These are phyloP conservation scores for Pseudorectes ferrugineus DNA, from an alignment of 2,113 vertebrate species.

Conservation along the genomic window DNA sequence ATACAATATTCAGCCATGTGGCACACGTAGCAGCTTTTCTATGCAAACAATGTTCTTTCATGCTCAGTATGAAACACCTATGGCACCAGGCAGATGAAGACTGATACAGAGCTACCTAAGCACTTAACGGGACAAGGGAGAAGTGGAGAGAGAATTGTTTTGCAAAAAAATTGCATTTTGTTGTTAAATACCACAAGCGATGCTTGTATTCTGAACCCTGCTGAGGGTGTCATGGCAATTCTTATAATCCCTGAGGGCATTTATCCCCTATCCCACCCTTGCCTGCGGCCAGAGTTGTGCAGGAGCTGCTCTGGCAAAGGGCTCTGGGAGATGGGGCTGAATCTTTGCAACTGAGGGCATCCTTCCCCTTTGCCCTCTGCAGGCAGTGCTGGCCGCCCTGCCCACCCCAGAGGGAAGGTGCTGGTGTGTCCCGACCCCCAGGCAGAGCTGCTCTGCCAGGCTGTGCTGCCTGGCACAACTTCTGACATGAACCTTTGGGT, in stretches of 20 bases:
- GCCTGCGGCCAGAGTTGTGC: not conserved
- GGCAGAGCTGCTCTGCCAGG: not conserved
- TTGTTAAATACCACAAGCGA: not conserved
- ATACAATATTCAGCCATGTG: not conserved
- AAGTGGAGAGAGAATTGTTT: not conserved
- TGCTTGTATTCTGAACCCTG: not conserved
- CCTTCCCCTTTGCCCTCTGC: not conserved
- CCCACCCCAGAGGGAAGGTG: not conserved
- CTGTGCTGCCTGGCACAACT: not conserved
- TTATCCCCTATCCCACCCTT: accelerated
- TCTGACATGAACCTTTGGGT: not conserved
- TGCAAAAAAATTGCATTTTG: not conserved
- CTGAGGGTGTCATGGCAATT: not conserved
- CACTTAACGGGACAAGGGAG: not conserved
- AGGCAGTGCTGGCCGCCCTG: not conserved
- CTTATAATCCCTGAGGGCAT: not conserved
- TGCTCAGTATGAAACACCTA: not conserved
- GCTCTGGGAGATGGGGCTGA: not conserved
- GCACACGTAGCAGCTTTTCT: not conserved
- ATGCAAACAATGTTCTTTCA: not conserved
- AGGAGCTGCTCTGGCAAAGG: not conserved
- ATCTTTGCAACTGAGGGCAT: not conserved
- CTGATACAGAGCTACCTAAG: not conserved
- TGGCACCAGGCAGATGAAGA: not conserved
- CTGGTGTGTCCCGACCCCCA: not conserved